These are phyloP conservation scores for Agrypnia vestita DNA, from an alignment of 1,140 invertebrate genomes.

Conservation along the genomic window DNA sequence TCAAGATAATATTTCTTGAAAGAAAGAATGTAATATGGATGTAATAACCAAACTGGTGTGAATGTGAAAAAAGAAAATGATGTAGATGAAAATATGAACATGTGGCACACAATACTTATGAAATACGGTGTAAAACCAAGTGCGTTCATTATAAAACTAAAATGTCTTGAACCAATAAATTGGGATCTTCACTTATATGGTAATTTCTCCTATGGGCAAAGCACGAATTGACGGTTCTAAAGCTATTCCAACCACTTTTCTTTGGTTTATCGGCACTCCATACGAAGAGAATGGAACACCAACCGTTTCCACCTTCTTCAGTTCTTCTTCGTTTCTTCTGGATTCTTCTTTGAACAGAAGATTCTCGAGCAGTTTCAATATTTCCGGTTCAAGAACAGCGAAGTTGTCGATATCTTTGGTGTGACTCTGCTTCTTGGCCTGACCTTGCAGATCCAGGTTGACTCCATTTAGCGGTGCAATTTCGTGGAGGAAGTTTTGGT, in stretches of 20 bases:
- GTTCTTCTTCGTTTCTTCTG: constrained; percentile 30
- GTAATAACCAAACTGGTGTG: too few species aligned
- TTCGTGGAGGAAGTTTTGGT: constrained; percentile 13
- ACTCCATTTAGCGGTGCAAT: constrained; percentile 14
- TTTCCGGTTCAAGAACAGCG: constrained; percentile 9
- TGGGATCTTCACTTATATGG: not conserved
- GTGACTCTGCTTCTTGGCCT: not conserved
- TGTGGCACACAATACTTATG: too few species aligned
- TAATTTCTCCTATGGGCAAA: not conserved
- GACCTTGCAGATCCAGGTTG: constrained; percentile 10
- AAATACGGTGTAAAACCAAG: too few species aligned
- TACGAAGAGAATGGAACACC: constrained; percentile 34
- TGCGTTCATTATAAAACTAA: too few species aligned
- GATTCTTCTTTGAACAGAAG: constrained; percentile 39
- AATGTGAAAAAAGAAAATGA: too few species aligned
- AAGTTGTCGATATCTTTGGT: not conserved
- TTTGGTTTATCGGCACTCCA: constrained; percentile 39
- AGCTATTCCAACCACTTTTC: constrained; percentile 22
- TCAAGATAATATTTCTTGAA: too few species aligned
- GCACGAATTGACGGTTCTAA: constrained; percentile 17
- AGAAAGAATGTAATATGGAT: too few species aligned
- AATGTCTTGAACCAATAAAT: too few species aligned
- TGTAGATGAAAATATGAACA: too few species aligned
- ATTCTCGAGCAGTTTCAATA: constrained; percentile 23
- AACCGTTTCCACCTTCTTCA: not conserved